Evolutionary conservation across 2,797 vertebrate species (phyloP), one percentile per base, ranked within the genome.

Genomic region (Falco cherrug): DNA sequence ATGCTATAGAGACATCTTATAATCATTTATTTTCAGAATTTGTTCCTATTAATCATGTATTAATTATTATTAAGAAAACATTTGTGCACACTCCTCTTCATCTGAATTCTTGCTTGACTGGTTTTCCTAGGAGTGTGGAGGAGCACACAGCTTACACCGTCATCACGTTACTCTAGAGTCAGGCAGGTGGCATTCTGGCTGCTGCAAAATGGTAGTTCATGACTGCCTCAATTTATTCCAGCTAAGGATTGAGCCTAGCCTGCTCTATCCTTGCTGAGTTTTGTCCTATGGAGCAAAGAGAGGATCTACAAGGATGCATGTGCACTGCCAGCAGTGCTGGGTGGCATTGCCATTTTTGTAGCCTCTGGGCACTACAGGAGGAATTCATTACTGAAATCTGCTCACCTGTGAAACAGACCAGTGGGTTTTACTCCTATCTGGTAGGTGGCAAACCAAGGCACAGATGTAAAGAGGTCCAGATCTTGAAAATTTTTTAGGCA

Each of bases 11-110:
- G 95, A 94, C 75, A 74, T 90, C 94, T 94, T 94, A 85, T 76
- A 91, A 89, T 92, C 1, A 90, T 96, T 96, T 97, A 92, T 96
- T 96, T 97, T 94, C 87, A 95, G 90, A 92, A 95, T 95, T 93
- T 89, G 35, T 95, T 94, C 94, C 92, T 92, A 97, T 97, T 96
- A 97, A 96, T 97, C 96, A 95, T 54, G 48, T 76, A 96, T 97
- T 96, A 92, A 97, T 97, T 96, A 97, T 95, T 97, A 85, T 97
- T 91, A 96, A 94, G 95, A 95, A 97, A 97, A 97, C 94, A 97
- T 97, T 97, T 96, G 90, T 87, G 81, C 60, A 88, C 56, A 57
- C 87, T 93, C 74, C 75, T 92, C 73, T 94, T 95, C 90, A 80
- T 94, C 63, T 90, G 85, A 94, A 78, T 93, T 80, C 57, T 87